Base-by-base conservation (phyloP, 1,140 invertebrate genomes). In the Scaptodrosophila lebanonensis region DNA sequence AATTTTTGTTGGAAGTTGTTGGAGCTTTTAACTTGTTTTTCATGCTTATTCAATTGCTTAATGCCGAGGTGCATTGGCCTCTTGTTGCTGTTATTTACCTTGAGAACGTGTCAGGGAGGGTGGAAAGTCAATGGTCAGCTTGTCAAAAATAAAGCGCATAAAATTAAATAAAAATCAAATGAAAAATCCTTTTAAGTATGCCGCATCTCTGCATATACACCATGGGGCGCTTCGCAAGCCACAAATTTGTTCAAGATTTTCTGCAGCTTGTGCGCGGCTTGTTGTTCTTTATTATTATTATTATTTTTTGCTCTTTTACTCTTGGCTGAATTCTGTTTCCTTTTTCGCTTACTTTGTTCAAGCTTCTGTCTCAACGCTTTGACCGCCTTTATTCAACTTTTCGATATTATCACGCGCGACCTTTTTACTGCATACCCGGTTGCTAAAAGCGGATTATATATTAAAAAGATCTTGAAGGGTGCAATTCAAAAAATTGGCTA, bases 141-240 rank as follows among this genome's bases (percentile, higher is more conserved):
- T 29, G 13, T 25, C 29, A 22, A 30, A 27, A 16, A 43, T 44
- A 64, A 67, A 50, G 44, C 49, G 39, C 56, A 53, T 50, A 62
- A 62, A 70, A 70, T 75, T 65, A 68, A 77, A 71, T 75, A 75
- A 69, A 76, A 70, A 57, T 75, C 60, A 60, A 45, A 56, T 56
- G 18, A 35, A 30, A 71, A 71, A 77, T 77, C 64, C 67, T 39
- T 67, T 79, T 72, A 56, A 48, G 64, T 48, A 20, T 22, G 17
- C 27, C 6, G 2, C 17, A 5, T 0, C 7, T 38, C 11, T 27
- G n/a, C n/a, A n/a, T n/a, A n/a, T n/a, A n/a, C n/a, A n/a, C n/a
- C n/a, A n/a, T n/a, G n/a, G n/a, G n/a, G n/a, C n/a, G n/a, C n/a
- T n/a, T n/a, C n/a, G n/a, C n/a, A 36, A 58, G 47, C 49, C 11